Base-by-base conservation (phyloP, 2,888 invertebrate species). In the Trissonchulus latispiculum region DNA sequence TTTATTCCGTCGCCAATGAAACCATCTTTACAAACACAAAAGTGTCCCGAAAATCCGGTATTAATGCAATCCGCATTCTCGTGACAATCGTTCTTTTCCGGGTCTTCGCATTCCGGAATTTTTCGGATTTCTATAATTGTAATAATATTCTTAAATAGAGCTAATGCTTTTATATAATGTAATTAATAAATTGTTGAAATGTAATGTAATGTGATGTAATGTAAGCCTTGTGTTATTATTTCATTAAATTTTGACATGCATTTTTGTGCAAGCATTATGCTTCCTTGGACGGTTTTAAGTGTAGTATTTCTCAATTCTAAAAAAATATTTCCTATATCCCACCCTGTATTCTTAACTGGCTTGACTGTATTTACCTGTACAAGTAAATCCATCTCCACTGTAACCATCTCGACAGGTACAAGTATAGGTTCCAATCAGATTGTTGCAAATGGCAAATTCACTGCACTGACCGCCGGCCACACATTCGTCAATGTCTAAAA, bases 401-500 rank as follows among this genome's bases (percentile, higher is more conserved):
- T 88, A 95, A 1, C 92, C 93, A 61, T 88, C 85, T 29, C 91
- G 85, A 82, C 95, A 95, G 80, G 91, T 90, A 81, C 95, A 95
- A 78, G 90, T 90, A 83, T 91, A 95, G 68, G 93, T 92, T 0
- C 93, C 93, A 1, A 87, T 87, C 0, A 90, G 87, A 82, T 96
- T 96, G 82, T 91, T 90, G 83, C 96, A 96, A 78, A 90, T 86
- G 0, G 95, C 94, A 80, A 91, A 89, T 36, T 87, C 85, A 61
- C 94, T 93, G 90, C 78, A 90, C 85, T 79, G 37, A 29, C 88
- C 87, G 66, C 88, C 86, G 18, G 36, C 32, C 36, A 61, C 61
- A 83, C 95, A 95, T 84, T 95, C 95, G 82, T 95, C 89, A 79
- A 95, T 89, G 83, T 95, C 95, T 81, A 85, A 85, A n/a, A n/a